Percentiles rank a stretch among this genome's conserved stretches.
These are phyloP conservation scores for Arbacia lixula DNA, from an alignment of 53 echinoderm and acorn worm species.

Conservation along the genomic window DNA sequence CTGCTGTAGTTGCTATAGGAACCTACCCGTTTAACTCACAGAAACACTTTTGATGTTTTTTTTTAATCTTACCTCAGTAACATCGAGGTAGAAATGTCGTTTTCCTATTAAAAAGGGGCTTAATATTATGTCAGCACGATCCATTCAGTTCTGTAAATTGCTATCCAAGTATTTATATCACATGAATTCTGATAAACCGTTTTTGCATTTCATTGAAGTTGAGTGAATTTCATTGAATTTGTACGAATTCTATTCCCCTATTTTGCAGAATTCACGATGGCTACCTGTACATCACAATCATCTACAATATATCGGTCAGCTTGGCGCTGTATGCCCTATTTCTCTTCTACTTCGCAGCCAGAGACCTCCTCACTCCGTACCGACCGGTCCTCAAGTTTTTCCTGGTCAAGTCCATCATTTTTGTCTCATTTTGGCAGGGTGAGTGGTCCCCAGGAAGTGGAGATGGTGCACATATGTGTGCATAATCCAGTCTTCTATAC, in stretches of 20 bases:
- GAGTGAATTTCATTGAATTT: not conserved
- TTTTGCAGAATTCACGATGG: slow-evolving; percentile 73
- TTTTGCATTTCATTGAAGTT: not conserved
- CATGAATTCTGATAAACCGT: not conserved
- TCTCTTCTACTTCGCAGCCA: slow-evolving; percentile 96
- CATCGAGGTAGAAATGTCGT: no score
- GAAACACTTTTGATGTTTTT: no score
- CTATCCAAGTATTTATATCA: no score
- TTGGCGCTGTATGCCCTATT: slow-evolving; percentile 96
- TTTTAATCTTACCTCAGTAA: no score
- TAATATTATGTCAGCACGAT: no score
- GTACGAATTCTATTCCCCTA: no score
- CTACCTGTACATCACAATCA: slow-evolving; percentile 95
- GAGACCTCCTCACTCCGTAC: slow-evolving; percentile 83
- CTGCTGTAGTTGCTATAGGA: no score
- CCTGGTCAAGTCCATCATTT: slow-evolving; percentile 95
- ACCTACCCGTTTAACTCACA: no score
- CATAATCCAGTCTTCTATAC: no score
- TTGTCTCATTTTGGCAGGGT: slow-evolving; percentile 99
- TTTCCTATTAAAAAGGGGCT: no score
- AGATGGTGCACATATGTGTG: not conserved
- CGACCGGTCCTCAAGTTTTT: slow-evolving; percentile 95
- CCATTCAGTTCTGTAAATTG: no score
- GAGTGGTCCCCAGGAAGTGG: slow-evolving; percentile 7
- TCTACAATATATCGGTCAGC: slow-evolving; percentile 94